A percentile compares a stretch with the other conserved stretches of the same genome.
Conservation (phyloP, 2,113 vertebrate species). For the Zonotrichia leucophrys region DNA sequence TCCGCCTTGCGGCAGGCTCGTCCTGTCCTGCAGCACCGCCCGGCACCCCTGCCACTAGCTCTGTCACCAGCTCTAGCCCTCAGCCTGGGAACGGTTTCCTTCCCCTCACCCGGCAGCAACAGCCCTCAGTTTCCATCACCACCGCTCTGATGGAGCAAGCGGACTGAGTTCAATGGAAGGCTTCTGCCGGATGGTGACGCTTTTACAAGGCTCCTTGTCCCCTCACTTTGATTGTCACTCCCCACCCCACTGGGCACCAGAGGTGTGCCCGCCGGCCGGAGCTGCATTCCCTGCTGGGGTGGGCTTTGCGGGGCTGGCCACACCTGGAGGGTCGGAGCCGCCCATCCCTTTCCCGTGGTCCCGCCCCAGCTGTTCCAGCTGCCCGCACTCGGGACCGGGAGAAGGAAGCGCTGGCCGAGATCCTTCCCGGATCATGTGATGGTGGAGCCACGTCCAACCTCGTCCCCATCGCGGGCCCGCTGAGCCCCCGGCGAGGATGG, state of each 20-base stretch:
- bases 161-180: neutral
- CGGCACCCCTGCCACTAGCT: neutral
- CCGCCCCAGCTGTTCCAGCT: neutral
- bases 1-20: neutral
- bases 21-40: neutral
- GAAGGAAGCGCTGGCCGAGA: neutral
- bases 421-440: neutral
- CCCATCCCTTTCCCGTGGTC: neutral
- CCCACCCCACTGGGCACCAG: rapidly evolving
- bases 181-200: neutral
- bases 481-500: neutral
- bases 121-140: neutral
- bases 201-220: neutral
- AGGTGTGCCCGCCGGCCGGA: neutral
- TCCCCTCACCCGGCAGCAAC: neutral
- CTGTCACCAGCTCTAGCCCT: neutral
- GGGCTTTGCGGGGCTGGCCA: neutral
- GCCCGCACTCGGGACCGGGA: neutral
- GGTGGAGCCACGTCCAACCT: neutral
- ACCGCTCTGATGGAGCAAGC: neutral
- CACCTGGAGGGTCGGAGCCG: rapidly evolving
- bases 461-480: neutral
- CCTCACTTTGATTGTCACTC: neutral
- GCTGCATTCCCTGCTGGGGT: too few species aligned
- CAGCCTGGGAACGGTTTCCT: neutral